Conservation (phyloP, 35 echinoderm and acorn worm genomes). For the Apostichopus parvimensis region DNA sequence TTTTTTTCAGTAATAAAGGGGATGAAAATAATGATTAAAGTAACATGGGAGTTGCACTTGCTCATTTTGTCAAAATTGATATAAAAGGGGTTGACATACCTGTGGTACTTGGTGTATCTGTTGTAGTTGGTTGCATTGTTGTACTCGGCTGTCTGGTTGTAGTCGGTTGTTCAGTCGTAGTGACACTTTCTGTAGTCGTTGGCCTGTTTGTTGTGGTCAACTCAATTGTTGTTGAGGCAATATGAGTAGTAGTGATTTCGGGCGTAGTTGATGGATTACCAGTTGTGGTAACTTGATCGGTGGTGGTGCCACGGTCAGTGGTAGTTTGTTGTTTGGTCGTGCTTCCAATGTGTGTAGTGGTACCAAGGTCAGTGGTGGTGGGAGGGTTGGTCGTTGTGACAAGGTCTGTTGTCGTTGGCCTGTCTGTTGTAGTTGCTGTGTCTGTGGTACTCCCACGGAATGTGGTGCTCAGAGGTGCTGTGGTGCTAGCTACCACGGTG, state of each 20-base stretch:
- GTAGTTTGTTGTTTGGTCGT: constrained; percentile 4
- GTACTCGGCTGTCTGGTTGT: background rate
- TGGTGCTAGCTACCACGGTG: constrained; percentile 9
- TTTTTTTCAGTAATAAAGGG: background rate
- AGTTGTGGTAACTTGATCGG: background rate
- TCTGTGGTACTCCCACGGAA: background rate
- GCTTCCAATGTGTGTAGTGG: background rate
- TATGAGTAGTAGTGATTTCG: background rate
- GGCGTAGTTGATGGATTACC: background rate
- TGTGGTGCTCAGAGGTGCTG: constrained; percentile 2
- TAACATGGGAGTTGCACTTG: background rate
- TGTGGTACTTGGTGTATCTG: constrained; percentile 21
- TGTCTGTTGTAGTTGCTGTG: constrained; percentile 16
- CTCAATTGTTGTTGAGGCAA: background rate
- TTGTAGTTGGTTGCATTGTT: constrained; percentile 8
- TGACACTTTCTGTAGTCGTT: background rate
- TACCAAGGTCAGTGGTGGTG: background rate
- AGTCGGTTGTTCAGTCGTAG: background rate
- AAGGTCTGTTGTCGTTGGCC: background rate
- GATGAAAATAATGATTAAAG: background rate
- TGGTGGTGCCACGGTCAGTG: background rate
- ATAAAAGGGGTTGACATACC: background rate
- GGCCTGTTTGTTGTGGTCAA: background rate
- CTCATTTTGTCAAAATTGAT: background rate
- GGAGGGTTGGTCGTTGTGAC: background rate